phyloP scores from a whole-genome alignment of 2,888 invertebrate species.

The Trypoxylon attenuatum region DNA sequence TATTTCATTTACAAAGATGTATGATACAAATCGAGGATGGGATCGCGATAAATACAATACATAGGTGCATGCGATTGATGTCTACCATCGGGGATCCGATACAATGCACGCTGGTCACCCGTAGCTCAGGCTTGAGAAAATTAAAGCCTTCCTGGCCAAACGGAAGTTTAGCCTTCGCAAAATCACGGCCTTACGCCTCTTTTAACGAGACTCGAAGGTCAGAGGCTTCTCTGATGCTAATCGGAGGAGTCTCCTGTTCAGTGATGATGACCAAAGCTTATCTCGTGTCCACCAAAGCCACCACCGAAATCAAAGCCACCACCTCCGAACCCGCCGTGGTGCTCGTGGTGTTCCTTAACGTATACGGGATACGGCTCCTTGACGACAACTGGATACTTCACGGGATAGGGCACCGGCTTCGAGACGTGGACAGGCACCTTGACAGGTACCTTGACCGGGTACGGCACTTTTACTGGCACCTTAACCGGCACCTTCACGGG shows the following conservation, averaged over 20 bases:
- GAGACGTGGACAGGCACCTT: slow-evolving; percentile 63
- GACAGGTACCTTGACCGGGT: slow-evolving; percentile 65
- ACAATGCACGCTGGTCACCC: slow-evolving; percentile 5
- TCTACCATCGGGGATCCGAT: slow-evolving; percentile 12
- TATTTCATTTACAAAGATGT: slow-evolving; percentile 49
- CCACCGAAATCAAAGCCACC: slow-evolving; percentile 43
- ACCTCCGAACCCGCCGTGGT: slow-evolving; percentile 45
- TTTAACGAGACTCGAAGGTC: slow-evolving; percentile 24
- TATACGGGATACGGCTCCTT: slow-evolving; percentile 62
- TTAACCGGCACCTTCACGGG: slow-evolving; percentile 64
- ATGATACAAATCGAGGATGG: slow-evolving; percentile 49
- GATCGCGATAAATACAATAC: slow-evolving; percentile 49
- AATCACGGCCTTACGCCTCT: background rate
- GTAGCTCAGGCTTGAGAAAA: background rate
- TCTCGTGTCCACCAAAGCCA: slow-evolving; percentile 35
- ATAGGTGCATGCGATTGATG: slow-evolving; percentile 38
- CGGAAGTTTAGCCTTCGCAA: slow-evolving; percentile 8
- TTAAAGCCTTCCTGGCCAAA: background rate
- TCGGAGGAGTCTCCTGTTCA: slow-evolving; percentile 38
- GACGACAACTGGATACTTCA: slow-evolving; percentile 64
- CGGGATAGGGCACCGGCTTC: slow-evolving; percentile 64
- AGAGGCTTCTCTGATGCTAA: slow-evolving; percentile 17
- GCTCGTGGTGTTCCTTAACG: slow-evolving; percentile 55
- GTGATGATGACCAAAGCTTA: slow-evolving; percentile 25
- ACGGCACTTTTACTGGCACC: slow-evolving; percentile 66